Conservation (phyloP, 2,797 vertebrate genomes). For the Leontocebus nigricollis region DNA sequence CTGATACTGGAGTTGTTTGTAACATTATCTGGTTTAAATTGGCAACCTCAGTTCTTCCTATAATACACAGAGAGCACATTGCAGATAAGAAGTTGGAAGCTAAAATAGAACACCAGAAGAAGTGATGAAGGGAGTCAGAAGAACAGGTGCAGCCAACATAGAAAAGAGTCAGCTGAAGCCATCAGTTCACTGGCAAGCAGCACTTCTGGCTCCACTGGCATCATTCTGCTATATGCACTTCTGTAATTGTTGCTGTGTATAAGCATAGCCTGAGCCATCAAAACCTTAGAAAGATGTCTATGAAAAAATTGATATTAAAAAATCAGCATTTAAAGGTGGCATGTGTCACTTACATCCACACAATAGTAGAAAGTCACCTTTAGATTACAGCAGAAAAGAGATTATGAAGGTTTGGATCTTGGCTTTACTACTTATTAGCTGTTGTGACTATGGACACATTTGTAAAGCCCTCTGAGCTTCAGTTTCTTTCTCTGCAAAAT, state of each 20-base stretch:
- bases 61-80: background rate
- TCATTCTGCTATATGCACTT: background rate
- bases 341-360: background rate
- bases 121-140: background rate
- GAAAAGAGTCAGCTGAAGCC: background rate
- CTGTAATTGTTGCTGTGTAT: background rate
- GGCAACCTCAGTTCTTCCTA: background rate
- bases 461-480: background rate
- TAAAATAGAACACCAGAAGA: background rate
- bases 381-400: background rate
- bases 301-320: background rate
- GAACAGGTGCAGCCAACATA: background rate
- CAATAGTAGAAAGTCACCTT: background rate
- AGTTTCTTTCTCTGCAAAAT: background rate
- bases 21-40: background rate
- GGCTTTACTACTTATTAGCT: background rate
- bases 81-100: background rate
- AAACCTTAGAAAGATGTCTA: background rate
- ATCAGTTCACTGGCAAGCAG: background rate
- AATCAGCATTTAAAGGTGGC: background rate
- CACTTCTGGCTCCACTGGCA: background rate
- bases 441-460: background rate
- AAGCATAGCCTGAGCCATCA: background rate
- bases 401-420: background rate
- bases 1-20: background rate